Conservation (phyloP, 2,113 vertebrate genomes). For the Lasiurus cinereus region DNA sequence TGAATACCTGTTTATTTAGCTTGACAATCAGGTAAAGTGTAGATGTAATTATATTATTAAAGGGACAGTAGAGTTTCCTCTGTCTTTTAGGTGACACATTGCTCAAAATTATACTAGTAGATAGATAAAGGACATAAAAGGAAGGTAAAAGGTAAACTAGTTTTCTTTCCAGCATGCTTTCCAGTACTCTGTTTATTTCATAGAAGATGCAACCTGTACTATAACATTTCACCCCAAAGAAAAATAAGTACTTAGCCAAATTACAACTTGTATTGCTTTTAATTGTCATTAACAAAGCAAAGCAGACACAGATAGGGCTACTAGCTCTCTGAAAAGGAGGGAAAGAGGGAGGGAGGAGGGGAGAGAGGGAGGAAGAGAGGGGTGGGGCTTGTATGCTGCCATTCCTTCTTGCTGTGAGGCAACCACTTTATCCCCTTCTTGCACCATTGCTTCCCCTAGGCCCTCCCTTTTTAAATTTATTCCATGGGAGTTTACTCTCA, state of each 20-base stretch:
- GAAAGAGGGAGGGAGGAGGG: too few species aligned
- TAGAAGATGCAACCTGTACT: not conserved
- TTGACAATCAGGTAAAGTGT: not conserved
- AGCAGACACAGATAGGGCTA: too few species aligned
- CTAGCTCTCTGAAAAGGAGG: accelerated
- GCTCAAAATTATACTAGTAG: not conserved
- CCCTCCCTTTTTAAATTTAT: not conserved
- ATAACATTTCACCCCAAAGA: not conserved
- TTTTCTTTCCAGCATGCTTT: not conserved
- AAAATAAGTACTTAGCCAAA: not conserved
- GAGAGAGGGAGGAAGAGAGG: not conserved
- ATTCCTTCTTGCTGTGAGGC: not conserved
- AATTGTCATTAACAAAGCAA: not conserved
- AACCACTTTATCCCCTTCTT: not conserved
- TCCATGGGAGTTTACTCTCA: not conserved
- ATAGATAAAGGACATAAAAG: not conserved
- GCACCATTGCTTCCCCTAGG: not conserved
- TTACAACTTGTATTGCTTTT: not conserved
- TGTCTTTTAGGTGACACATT: conserved; percentile 5
- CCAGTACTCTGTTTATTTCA: not conserved
- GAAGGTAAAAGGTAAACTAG: not conserved
- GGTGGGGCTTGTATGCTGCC: not conserved
- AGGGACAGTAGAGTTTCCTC: not conserved
- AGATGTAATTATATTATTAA: not conserved
- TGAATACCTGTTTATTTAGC: not conserved